Evolutionary conservation across 1,140 invertebrate genomes (phyloP), one percentile per base, ranked within the genome.

Genomic region (Tetraneura akinire): DNA sequence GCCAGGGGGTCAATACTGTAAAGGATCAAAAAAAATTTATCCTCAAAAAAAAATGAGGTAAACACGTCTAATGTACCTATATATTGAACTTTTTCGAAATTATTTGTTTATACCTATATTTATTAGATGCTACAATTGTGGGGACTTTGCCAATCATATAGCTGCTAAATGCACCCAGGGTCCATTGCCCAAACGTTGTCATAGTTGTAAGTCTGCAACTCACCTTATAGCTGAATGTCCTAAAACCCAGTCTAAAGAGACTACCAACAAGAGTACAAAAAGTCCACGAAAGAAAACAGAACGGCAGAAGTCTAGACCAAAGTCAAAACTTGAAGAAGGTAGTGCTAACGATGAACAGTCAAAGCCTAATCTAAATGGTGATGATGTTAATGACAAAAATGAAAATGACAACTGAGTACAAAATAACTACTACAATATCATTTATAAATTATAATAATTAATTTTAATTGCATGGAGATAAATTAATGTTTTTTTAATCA

Each of bases 221-320:
- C 94, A 96, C 86, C 89, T 96, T 23, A 93, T 96, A 81, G 94
- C 93, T 57, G 93, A 95, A 83, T 96, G 94, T 86, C 93, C 94
- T 26, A 49, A 76, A 5, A 3, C 21, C 1, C 55, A 62, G 14
- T 16, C 9, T 11, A 78, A 78, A 78, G 53, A 78, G 10, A 9
- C 37, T 29, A 42, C 18, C n/a, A 78, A 18, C 29, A 78, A 78
- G 42, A 42, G 10, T 11, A 26, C 21, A 0, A 78, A 78, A 60
- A 45, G 0, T 47, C 55, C 51, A 10, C 18, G 21, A 26, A 78
- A 78, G 45, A 60, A 57, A 60, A 23, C n/a, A 26, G 53, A 60
- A 26, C 53, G 53, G 45, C n/a, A 45, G 18, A 78, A 78, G 23
- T 45, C 55, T 62, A 78, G 37, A n/a, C 55, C 55, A n/a, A 76